phyloP scores from a whole-genome alignment of 2,888 invertebrate species.

The Epiblema foenella region DNA sequence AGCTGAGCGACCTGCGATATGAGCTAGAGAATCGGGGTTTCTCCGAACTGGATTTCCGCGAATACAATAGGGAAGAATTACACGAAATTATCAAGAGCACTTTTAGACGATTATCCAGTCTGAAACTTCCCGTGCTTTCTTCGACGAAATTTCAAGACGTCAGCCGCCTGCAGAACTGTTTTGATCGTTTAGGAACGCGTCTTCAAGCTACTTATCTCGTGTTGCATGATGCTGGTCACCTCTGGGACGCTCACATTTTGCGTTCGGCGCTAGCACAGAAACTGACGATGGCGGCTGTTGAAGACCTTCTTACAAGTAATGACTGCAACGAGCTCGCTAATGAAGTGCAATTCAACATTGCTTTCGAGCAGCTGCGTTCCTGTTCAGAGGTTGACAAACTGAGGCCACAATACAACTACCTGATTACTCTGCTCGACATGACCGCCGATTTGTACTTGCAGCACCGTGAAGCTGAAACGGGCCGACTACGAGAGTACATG shows the following conservation, averaged over 20 bases:
- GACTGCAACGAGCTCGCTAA: constrained; percentile 65
- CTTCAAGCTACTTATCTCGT: constrained; percentile 66
- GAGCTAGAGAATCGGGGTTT: constrained; percentile 49
- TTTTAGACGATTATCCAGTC: constrained; percentile 51
- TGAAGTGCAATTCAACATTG: constrained; percentile 66
- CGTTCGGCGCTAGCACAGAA: constrained; percentile 69
- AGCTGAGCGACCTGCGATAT: constrained; percentile 58
- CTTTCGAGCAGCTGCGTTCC: constrained; percentile 65
- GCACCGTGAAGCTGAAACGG: constrained; percentile 65
- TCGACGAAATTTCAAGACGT: constrained; percentile 53
- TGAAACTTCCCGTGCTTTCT: constrained; percentile 36
- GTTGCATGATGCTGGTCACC: constrained; percentile 67
- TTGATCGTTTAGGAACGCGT: constrained; percentile 61
- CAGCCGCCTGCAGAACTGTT: constrained; percentile 62
- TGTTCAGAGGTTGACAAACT: constrained; percentile 66
- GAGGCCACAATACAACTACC: constrained; percentile 56
- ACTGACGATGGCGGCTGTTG: constrained; percentile 70
- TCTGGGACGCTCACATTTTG: constrained; percentile 72
- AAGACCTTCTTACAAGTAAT: constrained; percentile 69
- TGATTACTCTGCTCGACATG: constrained; percentile 58
- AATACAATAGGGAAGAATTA: constrained; percentile 49
- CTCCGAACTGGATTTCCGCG: constrained; percentile 46
- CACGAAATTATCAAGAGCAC: constrained; percentile 55
- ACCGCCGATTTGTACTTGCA: constrained; percentile 60
- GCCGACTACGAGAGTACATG: constrained; percentile 68